A percentile compares a stretch with the other conserved stretches of the same genome.
phyloP scores from a whole-genome alignment of 2,888 invertebrate species.

The Barypeithes pellucidus region DNA sequence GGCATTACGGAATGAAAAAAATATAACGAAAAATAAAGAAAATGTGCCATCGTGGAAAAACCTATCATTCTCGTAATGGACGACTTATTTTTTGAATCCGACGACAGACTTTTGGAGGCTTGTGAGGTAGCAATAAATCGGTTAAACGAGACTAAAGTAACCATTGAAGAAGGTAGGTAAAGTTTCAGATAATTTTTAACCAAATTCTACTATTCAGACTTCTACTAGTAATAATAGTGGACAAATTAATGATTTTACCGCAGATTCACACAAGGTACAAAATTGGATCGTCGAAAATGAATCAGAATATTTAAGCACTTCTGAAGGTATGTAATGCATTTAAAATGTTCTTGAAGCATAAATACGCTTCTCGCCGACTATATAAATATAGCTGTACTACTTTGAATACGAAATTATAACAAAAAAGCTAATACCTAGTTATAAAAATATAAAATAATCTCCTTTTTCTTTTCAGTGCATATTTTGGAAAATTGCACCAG shows the following conservation, averaged over 20 bases:
- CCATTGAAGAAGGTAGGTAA: not conserved
- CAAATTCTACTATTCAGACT: constrained; percentile 5
- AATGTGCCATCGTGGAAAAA: not conserved
- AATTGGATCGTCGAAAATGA: not conserved
- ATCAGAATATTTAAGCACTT: not conserved
- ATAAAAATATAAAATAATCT: not conserved
- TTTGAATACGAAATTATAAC: no score
- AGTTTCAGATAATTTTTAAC: not conserved
- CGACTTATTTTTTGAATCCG: constrained; percentile 1
- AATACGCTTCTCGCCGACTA: no score
- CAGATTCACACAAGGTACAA: constrained; percentile 1
- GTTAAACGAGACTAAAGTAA: not conserved
- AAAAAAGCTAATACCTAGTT: no score
- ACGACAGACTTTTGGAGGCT: not conserved
- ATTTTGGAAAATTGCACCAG: constrained; percentile 1
- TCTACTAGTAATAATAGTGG: constrained; percentile 6
- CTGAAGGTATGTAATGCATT: not conserved
- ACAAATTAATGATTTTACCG: constrained; percentile 7
- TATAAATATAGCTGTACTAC: no score
- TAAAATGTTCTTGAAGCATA: not conserved
- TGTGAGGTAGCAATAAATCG: constrained; percentile 8
- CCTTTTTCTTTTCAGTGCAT: constrained; percentile 2
- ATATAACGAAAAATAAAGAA: not conserved
- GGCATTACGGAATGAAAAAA: constrained; percentile 5
- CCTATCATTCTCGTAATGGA: not conserved